Evolutionary conservation across 2,113 vertebrate genomes (phyloP), one percentile per base, ranked within the genome.

Genomic region (Callospermophilus lateralis): DNA sequence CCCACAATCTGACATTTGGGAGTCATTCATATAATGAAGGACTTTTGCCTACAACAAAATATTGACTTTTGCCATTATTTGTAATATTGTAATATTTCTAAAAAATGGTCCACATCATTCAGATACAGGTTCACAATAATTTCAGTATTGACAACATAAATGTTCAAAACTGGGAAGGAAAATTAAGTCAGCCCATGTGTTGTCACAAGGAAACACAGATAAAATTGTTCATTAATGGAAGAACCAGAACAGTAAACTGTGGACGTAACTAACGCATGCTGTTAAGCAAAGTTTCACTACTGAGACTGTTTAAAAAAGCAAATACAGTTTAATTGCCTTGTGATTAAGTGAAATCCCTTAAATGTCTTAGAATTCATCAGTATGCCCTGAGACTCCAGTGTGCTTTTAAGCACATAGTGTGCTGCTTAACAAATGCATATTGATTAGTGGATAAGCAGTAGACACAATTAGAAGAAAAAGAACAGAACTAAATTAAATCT

Each of bases 401-500:
- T 83, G 37, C 51, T 77, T 92, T 80, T 84, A 85, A 85, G 61
- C 80, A 93, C 85, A 77, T 26, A 95, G 79, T 94, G 77, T 87
- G 86, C 32, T 86, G 65, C 37, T 95, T 86, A 94, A 34, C 48
- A 89, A 91, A 89, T 87, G 53, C 4, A 30, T 70, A 68, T 58
- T 72, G 83, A 91, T 89, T 37, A 39, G 1, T 37, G 61, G 30
- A 26, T 89, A 67, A 83, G n/a, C 37, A 85, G 65, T 37, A 68
- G 70, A 79, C 30, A 76, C 11, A 94, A 77, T 70, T 88, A 89
- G n/a, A 30, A 87, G 58, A 45, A 76, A 81, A 90, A 55, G 87
- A 86, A 80, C 51, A 95, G 28, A 95, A 65, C 53, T 92, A 80
- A 96, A 97, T 94, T 90, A 92, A 79, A 90, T 89, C 79, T 87